Percentiles rank a stretch among this genome's conserved stretches.
Evolutionary conservation across 2,797 vertebrate species (phyloP).

Genomic region (Sebastes oblongus): DNA sequence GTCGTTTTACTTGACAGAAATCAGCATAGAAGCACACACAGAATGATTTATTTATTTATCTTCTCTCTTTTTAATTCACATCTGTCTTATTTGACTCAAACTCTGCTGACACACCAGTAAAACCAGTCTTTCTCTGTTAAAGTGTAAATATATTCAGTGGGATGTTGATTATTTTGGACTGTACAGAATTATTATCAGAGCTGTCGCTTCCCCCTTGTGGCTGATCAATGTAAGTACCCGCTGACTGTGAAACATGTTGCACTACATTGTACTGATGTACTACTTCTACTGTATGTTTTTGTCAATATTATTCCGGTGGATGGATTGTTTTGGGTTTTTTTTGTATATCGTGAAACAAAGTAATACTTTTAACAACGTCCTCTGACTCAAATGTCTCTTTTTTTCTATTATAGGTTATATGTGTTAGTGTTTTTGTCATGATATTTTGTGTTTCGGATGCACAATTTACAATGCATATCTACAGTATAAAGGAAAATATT

Average conservation of each 20-base stretch:
- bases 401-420: neutral
- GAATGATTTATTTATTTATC: neutral
- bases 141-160: slow-evolving; percentile 48
- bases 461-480: neutral
- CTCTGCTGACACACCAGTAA: neutral
- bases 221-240: slow-evolving; percentile 36
- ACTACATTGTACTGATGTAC: slow-evolving; percentile 55
- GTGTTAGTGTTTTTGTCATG: too few species aligned
- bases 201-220: slow-evolving; percentile 44
- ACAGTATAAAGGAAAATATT: too few species aligned
- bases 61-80: neutral
- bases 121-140: neutral
- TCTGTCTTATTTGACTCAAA: neutral
- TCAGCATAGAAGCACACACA: slow-evolving; percentile 1
- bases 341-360: slow-evolving; percentile 60
- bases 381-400: slow-evolving; percentile 6
- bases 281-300: slow-evolving; percentile 42
- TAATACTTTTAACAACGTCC: slow-evolving; percentile 63
- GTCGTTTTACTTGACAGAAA: neutral
- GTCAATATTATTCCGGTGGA: slow-evolving; percentile 35
- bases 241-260: slow-evolving; percentile 67
- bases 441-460: neutral
- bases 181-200: slow-evolving; percentile 30
- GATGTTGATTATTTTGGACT: slow-evolving; percentile 34
- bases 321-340: slow-evolving; percentile 14